Evolutionary conservation across 2,888 invertebrate genomes (phyloP), one percentile per base, ranked within the genome.

Genomic region (Pseudococcus jackbeardsleyi): DNA sequence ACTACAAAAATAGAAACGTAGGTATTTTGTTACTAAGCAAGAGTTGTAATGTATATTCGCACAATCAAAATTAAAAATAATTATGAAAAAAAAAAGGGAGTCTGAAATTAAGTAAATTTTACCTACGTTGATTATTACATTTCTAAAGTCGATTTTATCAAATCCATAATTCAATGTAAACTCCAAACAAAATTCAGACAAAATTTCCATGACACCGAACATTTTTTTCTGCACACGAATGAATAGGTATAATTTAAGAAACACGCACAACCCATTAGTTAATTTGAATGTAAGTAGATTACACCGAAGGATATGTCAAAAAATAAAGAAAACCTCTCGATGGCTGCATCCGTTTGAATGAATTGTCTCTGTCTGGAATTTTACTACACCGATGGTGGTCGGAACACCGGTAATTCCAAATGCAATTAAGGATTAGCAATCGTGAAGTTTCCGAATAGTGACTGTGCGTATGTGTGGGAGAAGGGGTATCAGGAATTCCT

Each of bases 401-500:
- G n/a, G 7, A n/a, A 4, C 19, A 19, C 9, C 5, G 39, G 79
- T 42, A 26, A 26, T 39, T 77, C 77, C 17, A 11, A 79, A 11
- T n/a, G 46, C 33, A 82, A 82, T 82, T 82, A 82, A 46, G 79
- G 19, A 46, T 82, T 82, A 82, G 33, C 46, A 82, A 82, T 82
- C 79, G 79, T 1, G 0, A 46, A 82, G 79, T 46, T 46, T 19
- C 79, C 79, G 79, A 82, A 82, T 19, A 46, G 42, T 46, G 33
- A 46, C 26, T 42, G 12, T 64, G 77, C 46, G 19, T 42, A 82
- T 42, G 9, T 42, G 42, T 7, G 42, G 79, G 33, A 82, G 68
- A 86, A 68, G 68, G 86, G 86, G 72, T 86, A 86, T 64, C 19
- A 86, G 86, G 86, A 86, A 86, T 59, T 86, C 86, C 86, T 86